Evolutionary conservation across 2,113 vertebrate genomes (phyloP).

Genomic region (Anhinga anhinga): DNA sequence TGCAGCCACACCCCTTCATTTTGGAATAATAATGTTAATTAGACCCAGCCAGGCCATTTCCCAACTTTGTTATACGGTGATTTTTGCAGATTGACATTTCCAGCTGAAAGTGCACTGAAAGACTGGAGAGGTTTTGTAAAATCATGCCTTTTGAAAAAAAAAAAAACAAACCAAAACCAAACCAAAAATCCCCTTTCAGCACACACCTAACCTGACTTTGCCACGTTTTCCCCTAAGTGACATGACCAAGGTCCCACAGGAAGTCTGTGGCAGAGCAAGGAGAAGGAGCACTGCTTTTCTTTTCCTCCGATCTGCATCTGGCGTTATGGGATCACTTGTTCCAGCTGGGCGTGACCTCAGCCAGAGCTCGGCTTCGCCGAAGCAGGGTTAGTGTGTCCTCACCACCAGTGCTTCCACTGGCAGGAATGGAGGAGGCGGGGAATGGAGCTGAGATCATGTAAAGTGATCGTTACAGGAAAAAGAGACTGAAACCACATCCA

Average conservation of each 20-base stretch:
- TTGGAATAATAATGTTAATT: neutral
- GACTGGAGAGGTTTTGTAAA: neutral
- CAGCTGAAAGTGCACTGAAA: neutral
- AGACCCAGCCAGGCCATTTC: neutral
- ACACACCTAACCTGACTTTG: neutral
- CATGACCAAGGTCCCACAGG: neutral
- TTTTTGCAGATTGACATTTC: neutral
- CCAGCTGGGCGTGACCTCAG: neutral
- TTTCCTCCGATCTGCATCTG: neutral
- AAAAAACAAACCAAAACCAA: too few species aligned
- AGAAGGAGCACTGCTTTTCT: neutral
- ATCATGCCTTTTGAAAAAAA: neutral
- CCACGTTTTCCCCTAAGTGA: rapidly evolving
- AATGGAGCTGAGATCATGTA: neutral
- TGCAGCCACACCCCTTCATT: neutral
- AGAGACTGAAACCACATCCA: neutral
- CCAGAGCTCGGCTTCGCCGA: neutral
- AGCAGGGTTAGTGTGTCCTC: neutral
- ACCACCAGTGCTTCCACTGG: neutral
- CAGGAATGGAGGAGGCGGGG: neutral
- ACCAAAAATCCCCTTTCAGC: neutral
- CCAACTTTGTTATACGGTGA: neutral
- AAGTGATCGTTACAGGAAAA: neutral
- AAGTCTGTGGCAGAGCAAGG: neutral
- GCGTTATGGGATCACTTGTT: rapidly evolving